Evolutionary conservation across 1,140 invertebrate species (phyloP).

Genomic region (Drosophila lowei): DNA sequence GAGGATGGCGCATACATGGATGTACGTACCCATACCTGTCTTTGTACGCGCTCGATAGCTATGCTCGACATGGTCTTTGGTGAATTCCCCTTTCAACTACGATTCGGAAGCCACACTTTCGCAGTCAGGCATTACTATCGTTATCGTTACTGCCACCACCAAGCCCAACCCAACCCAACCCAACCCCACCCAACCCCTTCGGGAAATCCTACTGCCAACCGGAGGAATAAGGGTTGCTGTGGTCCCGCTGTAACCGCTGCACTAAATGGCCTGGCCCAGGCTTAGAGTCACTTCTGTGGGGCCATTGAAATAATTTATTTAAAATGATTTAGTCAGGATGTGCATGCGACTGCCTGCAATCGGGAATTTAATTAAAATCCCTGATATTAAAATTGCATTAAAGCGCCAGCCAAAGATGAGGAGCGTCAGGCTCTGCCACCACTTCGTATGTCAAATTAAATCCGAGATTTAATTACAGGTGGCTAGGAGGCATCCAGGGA

Average conservation of each 20-base stretch:
- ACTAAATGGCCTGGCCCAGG: slow-evolving; percentile 43
- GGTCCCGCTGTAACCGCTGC: slow-evolving; percentile 37
- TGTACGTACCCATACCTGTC: background rate
- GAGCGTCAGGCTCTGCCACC: slow-evolving; percentile 23
- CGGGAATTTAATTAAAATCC: slow-evolving; percentile 68
- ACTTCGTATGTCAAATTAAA: slow-evolving; percentile 57
- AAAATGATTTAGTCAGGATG: slow-evolving; percentile 54
- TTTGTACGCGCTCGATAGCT: background rate
- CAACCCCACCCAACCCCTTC: too few relatives aligned
- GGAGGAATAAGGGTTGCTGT: background rate
- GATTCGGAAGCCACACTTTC: background rate
- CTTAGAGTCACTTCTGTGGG: slow-evolving; percentile 33
- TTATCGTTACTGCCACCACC: too few relatives aligned
- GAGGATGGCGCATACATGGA: background rate
- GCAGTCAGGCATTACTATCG: background rate
- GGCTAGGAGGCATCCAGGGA: slow-evolving; percentile 9
- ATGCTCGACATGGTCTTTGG: background rate
- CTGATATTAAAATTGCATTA: slow-evolving; percentile 67
- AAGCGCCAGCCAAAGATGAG: slow-evolving; percentile 43
- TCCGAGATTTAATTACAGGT: slow-evolving; percentile 61
- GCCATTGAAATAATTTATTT: slow-evolving; percentile 48
- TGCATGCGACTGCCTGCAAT: slow-evolving; percentile 44
- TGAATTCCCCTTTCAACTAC: background rate
- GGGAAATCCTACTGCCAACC: background rate
- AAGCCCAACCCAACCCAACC: too few relatives aligned